Evolutionary conservation across 2,113 vertebrate species (phyloP).

Genomic region (Hydrochoerus hydrochaeris): DNA sequence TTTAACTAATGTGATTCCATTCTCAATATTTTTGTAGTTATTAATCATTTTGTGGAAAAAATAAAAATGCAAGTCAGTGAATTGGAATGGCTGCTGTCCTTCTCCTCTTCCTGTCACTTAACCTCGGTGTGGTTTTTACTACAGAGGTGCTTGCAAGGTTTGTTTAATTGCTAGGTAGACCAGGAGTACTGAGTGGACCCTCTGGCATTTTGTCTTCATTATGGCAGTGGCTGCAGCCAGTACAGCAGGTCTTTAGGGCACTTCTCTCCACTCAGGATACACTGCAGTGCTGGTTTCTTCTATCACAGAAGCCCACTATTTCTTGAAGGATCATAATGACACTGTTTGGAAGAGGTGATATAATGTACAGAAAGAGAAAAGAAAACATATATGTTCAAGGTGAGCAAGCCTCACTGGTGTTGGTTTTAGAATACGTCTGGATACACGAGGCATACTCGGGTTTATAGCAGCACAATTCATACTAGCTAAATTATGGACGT

Average conservation of each 20-base stretch:
- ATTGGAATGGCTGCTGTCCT: background rate
- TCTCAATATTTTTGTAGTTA: background rate
- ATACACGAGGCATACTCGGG: background rate
- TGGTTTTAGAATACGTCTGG: background rate
- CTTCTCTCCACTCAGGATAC: background rate
- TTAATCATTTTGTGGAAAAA: background rate
- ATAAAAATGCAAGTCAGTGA: background rate
- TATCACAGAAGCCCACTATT: background rate
- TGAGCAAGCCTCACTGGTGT: background rate
- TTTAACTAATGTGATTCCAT: background rate
- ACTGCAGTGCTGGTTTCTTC: background rate
- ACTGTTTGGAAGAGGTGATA: background rate
- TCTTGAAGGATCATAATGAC: background rate
- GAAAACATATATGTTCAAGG: background rate
- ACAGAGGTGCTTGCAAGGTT: background rate
- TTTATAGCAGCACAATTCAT: background rate
- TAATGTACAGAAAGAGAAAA: background rate
- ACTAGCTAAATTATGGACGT: background rate
- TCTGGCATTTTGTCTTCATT: background rate
- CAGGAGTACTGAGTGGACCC: background rate
- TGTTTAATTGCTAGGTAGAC: background rate
- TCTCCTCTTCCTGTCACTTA: background rate
- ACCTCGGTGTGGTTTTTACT: background rate
- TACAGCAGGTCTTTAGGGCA: background rate
- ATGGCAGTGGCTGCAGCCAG: background rate